Conservation (phyloP, 2,113 vertebrate genomes). For the Pterocles burchelli region DNA sequence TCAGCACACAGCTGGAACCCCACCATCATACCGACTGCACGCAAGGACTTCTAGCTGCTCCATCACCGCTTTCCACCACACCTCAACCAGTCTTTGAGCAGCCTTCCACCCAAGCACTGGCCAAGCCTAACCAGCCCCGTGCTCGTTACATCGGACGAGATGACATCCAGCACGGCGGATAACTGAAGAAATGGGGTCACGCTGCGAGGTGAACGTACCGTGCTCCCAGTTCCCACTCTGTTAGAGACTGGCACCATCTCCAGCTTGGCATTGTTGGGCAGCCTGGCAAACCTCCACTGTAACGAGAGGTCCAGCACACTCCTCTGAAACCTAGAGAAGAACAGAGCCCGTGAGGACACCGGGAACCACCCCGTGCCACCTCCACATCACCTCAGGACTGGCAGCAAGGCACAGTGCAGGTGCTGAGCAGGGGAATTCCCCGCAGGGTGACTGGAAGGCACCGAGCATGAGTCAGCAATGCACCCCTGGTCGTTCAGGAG, state of each 20-base stretch:
- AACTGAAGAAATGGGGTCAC: background rate
- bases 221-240: constrained; percentile 67
- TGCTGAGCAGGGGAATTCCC: background rate
- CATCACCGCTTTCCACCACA: background rate
- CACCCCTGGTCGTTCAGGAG: background rate
- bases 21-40: background rate
- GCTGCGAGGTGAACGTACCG: constrained; percentile 62
- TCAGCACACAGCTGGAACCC: background rate
- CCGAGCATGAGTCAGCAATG: accelerated
- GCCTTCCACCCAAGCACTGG: background rate
- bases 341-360: background rate
- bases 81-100: background rate
- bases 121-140: background rate
- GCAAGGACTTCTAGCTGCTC: background rate
- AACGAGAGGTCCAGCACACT: constrained; percentile 88
- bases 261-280: constrained; percentile 97
- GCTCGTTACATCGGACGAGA: background rate
- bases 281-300: constrained; percentile 92
- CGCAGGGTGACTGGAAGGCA: background rate
- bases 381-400: background rate
- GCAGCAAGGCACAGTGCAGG: background rate
- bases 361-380: background rate
- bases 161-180: background rate
- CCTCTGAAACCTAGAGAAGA: constrained; percentile 90
- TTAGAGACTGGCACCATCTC: constrained; percentile 89